These are phyloP conservation scores for Laspeyria flexula DNA, from an alignment of 2,888 invertebrate genomes.

Conservation along the genomic window DNA sequence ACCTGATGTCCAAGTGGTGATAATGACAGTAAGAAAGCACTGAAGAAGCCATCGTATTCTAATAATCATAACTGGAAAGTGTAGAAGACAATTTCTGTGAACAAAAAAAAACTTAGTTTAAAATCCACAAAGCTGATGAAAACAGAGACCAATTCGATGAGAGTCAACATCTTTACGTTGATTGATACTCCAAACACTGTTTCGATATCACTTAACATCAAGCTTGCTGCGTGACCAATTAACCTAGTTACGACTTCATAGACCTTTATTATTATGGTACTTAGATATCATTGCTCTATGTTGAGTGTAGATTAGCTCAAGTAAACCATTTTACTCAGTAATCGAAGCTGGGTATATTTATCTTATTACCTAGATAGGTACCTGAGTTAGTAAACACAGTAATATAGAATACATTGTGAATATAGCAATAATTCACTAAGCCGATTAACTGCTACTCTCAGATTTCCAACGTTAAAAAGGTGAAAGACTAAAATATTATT, in stretches of 20 bases:
- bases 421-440: too few relatives aligned
- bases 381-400: too few relatives aligned
- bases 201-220: not conserved
- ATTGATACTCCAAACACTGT: not conserved
- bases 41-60: conserved; percentile 75
- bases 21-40: conserved; percentile 50
- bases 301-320: not conserved
- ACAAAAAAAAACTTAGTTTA: conserved; percentile 34
- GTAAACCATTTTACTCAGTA: not conserved
- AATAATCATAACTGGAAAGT: conserved; percentile 72
- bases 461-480: too few relatives aligned
- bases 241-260: not conserved
- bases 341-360: too few relatives aligned
- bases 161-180: too few relatives aligned
- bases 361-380: too few relatives aligned
- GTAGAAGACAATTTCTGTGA: conserved; percentile 65
- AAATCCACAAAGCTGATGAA: not conserved
- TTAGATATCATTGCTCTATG: not conserved
- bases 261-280: not conserved
- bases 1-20: conserved; percentile 68
- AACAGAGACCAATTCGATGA: too few relatives aligned
- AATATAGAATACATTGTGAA: too few relatives aligned
- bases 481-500: too few relatives aligned
- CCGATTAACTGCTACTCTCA: too few relatives aligned
- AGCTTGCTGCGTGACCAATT: not conserved